phyloP scores from a whole-genome alignment of 2,113 vertebrate species.

The Aspiorhynchus laticeps region DNA sequence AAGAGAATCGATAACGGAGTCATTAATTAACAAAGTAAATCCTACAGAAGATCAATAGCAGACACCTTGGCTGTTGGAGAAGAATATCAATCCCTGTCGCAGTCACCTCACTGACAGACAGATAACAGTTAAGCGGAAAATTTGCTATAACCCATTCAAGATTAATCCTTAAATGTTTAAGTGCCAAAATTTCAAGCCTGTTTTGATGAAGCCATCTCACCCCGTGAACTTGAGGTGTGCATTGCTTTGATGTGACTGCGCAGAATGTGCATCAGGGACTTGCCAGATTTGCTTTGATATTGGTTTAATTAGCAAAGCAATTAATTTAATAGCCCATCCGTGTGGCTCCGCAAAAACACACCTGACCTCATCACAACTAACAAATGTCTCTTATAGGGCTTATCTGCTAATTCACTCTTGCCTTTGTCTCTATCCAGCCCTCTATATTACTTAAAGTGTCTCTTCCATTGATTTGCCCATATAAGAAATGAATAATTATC shows the following conservation, averaged over 20 bases:
- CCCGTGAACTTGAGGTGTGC: not conserved
- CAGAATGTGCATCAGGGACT: conserved; percentile 49
- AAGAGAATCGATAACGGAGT: conserved; percentile 60
- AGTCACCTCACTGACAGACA: not conserved
- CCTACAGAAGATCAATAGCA: conserved; percentile 58
- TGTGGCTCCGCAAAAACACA: conserved; percentile 46
- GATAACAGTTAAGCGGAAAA: not conserved
- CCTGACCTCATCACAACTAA: conserved; percentile 44
- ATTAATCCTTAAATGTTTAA: not conserved
- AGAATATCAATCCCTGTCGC: conserved; percentile 57
- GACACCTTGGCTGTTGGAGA: conserved; percentile 59
- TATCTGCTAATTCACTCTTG: conserved; percentile 52
- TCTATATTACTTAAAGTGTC: conserved; percentile 53
- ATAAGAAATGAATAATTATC: conserved; percentile 2
- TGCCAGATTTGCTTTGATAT: conserved; percentile 58
- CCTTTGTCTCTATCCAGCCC: conserved; percentile 34
- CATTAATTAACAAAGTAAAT: conserved; percentile 70
- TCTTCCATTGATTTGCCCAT: conserved; percentile 36
- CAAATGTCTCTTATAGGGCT: conserved; percentile 51
- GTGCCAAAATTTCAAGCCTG: not conserved
- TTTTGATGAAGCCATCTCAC: not conserved
- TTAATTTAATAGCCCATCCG: conserved; percentile 62
- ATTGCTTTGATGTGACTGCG: conserved; percentile 56
- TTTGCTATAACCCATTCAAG: not conserved
- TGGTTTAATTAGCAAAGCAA: conserved; percentile 68